A percentile compares a stretch with the other conserved stretches of the same genome.
Evolutionary conservation across 2,888 invertebrate species (phyloP).

Genomic region (Keiferia lycopersicella): DNA sequence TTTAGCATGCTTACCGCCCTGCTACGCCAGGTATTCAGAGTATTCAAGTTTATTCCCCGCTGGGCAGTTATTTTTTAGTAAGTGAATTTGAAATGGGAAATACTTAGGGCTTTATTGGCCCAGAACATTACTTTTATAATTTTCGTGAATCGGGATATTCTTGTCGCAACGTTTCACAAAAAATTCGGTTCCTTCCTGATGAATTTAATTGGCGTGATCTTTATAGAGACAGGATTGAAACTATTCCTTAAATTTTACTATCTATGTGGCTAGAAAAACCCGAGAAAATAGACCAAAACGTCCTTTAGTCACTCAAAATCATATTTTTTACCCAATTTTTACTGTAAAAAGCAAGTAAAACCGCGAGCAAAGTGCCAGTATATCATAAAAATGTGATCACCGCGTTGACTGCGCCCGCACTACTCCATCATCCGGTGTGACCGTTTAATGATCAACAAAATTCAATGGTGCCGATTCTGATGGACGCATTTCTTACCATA

Average conservation of each 20-base stretch:
- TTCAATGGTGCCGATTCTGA: slow-evolving; percentile 33
- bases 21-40: slow-evolving; percentile 8
- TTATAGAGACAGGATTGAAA: too few species aligned
- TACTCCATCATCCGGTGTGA: slow-evolving; percentile 37
- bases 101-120: too few species aligned
- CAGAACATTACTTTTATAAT: too few species aligned
- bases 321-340: too few species aligned
- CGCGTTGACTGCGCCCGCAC: slow-evolving; percentile 63
- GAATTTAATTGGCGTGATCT: too few species aligned
- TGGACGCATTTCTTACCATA: neutral
- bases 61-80: neutral
- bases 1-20: slow-evolving; percentile 27
- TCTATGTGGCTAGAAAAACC: too few species aligned
- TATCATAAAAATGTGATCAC: slow-evolving; percentile 25
- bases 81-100: neutral
- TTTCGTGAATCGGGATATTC: too few species aligned
- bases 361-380: neutral
- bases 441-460: slow-evolving; percentile 55
- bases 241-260: too few species aligned
- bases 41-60: slow-evolving; percentile 3
- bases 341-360: neutral
- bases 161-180: too few species aligned
- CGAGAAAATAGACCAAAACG: too few species aligned
- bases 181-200: too few species aligned
- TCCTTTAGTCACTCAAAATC: too few species aligned